Percentiles rank a stretch among this genome's conserved stretches.
Evolutionary conservation across 2,113 vertebrate species (phyloP).

Genomic region (Cynopterus brachyotis): DNA sequence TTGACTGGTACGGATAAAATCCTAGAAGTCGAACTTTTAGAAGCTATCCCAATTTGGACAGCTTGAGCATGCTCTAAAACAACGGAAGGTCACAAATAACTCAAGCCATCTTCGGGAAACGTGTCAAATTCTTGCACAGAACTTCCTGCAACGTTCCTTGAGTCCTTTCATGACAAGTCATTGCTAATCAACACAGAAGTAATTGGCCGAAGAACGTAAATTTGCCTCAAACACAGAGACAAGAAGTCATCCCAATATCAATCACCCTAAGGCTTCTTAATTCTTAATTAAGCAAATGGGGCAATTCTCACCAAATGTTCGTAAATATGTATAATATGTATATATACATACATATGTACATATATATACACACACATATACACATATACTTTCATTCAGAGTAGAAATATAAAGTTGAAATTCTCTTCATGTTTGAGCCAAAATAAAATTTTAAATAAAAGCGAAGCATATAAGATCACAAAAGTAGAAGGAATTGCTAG

Average conservation of each 20-base stretch:
- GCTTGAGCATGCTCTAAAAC: neutral
- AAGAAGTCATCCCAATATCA: neutral
- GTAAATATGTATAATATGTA: neutral
- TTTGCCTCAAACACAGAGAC: neutral
- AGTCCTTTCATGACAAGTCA: neutral
- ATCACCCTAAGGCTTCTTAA: neutral
- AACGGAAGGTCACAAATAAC: neutral
- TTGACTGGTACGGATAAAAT: constrained; percentile 32
- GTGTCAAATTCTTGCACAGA: constrained; percentile 19
- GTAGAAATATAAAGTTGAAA: neutral
- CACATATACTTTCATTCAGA: neutral
- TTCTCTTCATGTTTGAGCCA: neutral
- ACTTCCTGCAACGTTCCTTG: neutral
- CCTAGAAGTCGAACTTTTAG: neutral
- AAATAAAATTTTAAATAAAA: constrained; percentile 34
- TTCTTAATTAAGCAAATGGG: neutral
- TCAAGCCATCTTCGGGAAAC: neutral
- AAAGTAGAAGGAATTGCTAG: neutral
- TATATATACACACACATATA: too few species aligned
- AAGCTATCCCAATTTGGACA: neutral
- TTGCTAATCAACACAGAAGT: neutral
- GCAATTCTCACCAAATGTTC: neutral
- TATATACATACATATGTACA: too few species aligned
- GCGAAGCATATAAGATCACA: neutral
- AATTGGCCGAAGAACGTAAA: neutral